Conservation (phyloP, 2,888 invertebrate genomes). For the Pyrocoelia pectoralis region DNA sequence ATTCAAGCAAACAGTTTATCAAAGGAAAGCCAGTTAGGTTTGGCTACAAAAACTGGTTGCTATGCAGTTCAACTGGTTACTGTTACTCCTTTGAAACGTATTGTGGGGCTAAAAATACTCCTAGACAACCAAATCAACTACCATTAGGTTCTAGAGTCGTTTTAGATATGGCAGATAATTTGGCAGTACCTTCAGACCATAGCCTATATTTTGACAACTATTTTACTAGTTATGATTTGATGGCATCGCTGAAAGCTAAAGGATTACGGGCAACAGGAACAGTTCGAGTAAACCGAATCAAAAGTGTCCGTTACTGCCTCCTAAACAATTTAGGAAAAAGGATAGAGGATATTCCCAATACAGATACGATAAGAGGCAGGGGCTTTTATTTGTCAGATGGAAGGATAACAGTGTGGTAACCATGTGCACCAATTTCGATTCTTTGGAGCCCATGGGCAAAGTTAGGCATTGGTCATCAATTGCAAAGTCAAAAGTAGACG, state of each 20-base stretch:
- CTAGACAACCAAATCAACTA: conserved; percentile 4
- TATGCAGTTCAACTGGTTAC: conserved; percentile 42
- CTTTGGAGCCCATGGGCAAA: background rate
- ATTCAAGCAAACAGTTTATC: conserved; percentile 44
- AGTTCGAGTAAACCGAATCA: background rate
- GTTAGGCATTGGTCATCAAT: background rate
- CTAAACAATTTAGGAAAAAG: background rate
- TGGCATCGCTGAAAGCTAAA: background rate
- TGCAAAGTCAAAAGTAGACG: background rate
- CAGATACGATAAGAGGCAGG: background rate
- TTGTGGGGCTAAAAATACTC: conserved; percentile 33
- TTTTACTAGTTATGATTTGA: conserved; percentile 6
- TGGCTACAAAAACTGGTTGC: conserved; percentile 47
- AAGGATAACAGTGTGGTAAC: background rate
- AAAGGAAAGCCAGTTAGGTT: conserved; percentile 46
- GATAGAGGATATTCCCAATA: background rate
- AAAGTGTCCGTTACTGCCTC: background rate
- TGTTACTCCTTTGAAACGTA: conserved; percentile 43
- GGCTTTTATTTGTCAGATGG: background rate
- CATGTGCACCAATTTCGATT: background rate
- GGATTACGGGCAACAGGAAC: background rate
- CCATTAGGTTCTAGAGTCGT: conserved; percentile 31
- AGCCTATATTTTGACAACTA: background rate
- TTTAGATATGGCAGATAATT: background rate
- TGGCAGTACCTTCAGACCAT: background rate